These are phyloP conservation scores for Ceratoteleas bidentatus DNA, from an alignment of 1,140 invertebrate species.

Conservation along the genomic window DNA sequence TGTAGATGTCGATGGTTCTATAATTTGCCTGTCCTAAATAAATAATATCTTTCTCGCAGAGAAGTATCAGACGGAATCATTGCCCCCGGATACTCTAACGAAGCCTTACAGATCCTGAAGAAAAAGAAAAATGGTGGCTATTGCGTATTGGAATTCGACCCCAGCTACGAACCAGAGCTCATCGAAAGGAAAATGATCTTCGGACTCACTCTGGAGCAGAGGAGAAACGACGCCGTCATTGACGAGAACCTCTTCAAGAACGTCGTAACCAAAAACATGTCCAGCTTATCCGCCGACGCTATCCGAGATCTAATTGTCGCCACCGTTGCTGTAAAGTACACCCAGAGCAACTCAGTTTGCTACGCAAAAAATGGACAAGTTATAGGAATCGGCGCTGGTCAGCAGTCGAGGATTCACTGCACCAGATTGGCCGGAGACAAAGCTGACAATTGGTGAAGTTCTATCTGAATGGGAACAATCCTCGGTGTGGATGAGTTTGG, in stretches of 20 bases:
- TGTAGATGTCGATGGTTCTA: too few species aligned
- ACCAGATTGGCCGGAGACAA: conserved; percentile 98
- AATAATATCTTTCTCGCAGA: too few species aligned
- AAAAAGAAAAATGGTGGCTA: conserved; percentile 98
- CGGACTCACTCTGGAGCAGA: conserved; percentile 95
- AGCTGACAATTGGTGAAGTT: conserved; percentile 93
- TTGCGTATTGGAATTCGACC: conserved; percentile 96
- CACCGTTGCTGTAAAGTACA: conserved; percentile 98
- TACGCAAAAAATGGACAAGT: conserved; percentile 96
- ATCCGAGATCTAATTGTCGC: conserved; percentile 96
- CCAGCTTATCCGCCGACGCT: conserved; percentile 87
- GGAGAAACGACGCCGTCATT: conserved; percentile 94
- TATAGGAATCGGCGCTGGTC: conserved; percentile 98
- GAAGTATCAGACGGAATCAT: conserved; percentile 98
- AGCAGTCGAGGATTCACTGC: conserved; percentile 98
- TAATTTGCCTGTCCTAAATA: too few species aligned
- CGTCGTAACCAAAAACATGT: conserved; percentile 87
- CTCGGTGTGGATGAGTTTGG: neutral
- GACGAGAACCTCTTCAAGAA: conserved; percentile 90
- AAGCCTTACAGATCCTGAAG: conserved; percentile 92
- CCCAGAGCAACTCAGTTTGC: conserved; percentile 98
- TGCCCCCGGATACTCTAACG: conserved; percentile 93
- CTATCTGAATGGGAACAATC: too few species aligned
- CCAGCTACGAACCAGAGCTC: conserved; percentile 89
- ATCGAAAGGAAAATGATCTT: conserved; percentile 94